These are phyloP conservation scores for Phataginus tricuspis DNA, from an alignment of 2,797 vertebrate species.

Conservation along the genomic window DNA sequence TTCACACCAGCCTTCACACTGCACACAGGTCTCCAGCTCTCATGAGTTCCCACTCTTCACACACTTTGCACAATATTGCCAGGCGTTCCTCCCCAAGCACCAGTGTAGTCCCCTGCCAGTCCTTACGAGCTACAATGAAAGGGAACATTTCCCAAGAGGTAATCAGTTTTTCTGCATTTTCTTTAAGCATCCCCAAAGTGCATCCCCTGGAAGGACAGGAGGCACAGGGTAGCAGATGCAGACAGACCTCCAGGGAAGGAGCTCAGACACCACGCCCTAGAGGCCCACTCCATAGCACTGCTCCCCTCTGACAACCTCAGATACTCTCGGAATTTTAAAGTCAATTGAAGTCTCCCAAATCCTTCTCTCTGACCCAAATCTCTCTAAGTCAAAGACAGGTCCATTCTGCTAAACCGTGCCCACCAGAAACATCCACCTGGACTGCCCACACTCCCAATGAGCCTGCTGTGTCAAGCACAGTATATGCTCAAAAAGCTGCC, in stretches of 20 bases:
- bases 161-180: not conserved
- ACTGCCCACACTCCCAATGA: not conserved
- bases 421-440: not conserved
- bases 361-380: not conserved
- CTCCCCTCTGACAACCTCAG: not conserved
- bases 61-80: not conserved
- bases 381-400: not conserved
- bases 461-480: not conserved
- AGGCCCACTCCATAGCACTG: not conserved
- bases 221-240: not conserved
- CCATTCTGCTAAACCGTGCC: not conserved
- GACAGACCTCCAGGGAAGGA: not conserved
- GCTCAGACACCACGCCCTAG: not conserved
- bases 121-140: not conserved
- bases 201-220: not conserved
- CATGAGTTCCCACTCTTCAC: rapidly evolving
- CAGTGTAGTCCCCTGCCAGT: not conserved
- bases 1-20: too few relatives aligned
- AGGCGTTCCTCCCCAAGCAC: not conserved
- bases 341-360: not conserved
- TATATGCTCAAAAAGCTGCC: not conserved
- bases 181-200: not conserved
- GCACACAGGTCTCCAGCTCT: not conserved
- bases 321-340: not conserved
- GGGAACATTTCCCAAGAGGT: not conserved